Evolutionary conservation across 2,113 vertebrate genomes (phyloP), one percentile per base, ranked within the genome.

Genomic region (Taurulus bubalis): DNA sequence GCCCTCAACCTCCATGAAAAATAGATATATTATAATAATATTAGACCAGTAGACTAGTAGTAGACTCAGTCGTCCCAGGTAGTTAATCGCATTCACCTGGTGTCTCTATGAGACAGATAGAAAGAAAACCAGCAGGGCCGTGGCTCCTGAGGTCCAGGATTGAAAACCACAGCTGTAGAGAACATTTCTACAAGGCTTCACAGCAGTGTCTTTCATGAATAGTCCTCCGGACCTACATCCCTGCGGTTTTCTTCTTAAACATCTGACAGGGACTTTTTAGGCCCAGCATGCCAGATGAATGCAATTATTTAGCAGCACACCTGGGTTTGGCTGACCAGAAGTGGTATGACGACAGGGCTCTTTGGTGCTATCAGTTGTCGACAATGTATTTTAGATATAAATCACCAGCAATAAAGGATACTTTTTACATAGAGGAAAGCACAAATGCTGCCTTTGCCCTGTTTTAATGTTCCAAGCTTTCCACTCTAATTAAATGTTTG

Each of bases 401-500:
- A 22, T 45, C 3, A 2, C 26, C 32, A 34, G 6, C 47, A 26
- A 42, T 67, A 45, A 66, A 16, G 2, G 8, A 45, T 3, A 45
- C 42, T 15, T 45, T 14, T 45, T 45, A 75, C 58, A 59, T 8
- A 59, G 6, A 15, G 24, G 42, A 51, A 32, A 53, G 75, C 69
- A 24, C 59, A 68, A 71, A 64, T 73, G 53, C 62, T 78, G 81
- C 58, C 62, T 79, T 84, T 70, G 53, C 63, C 55, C 81, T 62
- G 60, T 82, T 89, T 77, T 82, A 87, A 87, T 58, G 82, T 87
- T 80, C 85, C 87, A 28, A 65, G 83, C 85, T 86, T 82, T 92
- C 66, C 42, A 72, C 75, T 91, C 85, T 83, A 83, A 88, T 85
- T 90, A 89, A 93, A 92, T 92, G 90, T 93, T 94, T 93, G 89